These are phyloP conservation scores for Sylvilagus floridanus DNA, from an alignment of 2,797 vertebrate genomes.

Conservation along the genomic window DNA sequence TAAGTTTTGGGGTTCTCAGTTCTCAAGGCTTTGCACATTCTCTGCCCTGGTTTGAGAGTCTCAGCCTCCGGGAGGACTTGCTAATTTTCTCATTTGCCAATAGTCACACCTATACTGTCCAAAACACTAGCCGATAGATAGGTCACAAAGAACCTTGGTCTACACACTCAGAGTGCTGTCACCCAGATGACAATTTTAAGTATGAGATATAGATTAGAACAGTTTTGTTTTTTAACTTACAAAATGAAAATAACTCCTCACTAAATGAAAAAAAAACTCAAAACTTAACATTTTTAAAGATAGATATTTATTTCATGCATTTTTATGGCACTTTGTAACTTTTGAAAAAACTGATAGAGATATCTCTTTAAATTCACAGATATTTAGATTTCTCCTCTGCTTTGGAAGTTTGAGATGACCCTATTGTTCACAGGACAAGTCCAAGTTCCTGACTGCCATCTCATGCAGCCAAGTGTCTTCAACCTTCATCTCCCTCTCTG, in stretches of 20 bases:
- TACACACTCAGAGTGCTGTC: no score
- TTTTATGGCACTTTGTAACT: not conserved
- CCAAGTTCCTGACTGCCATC: not conserved
- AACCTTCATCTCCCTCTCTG: not conserved
- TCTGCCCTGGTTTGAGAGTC: not conserved
- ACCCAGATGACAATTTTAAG: not conserved
- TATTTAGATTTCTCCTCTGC: not conserved
- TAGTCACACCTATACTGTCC: not conserved
- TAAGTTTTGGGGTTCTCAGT: not conserved
- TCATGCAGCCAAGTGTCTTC: not conserved
- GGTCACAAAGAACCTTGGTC: no score
- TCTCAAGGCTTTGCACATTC: not conserved
- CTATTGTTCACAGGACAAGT: not conserved
- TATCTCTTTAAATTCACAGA: not conserved
- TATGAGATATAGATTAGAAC: not conserved
- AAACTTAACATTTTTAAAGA: not conserved
- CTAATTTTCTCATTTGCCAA: not conserved
- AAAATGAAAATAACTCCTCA: not conserved
- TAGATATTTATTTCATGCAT: not conserved
- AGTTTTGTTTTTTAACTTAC: not conserved
- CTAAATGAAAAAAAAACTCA: not conserved
- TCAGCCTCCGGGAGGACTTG: not conserved
- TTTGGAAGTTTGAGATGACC: not conserved
- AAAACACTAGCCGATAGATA: not conserved
- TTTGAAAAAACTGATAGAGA: not conserved